Conservation (phyloP, 2,888 invertebrate genomes). For the Alsophila aescularia region DNA sequence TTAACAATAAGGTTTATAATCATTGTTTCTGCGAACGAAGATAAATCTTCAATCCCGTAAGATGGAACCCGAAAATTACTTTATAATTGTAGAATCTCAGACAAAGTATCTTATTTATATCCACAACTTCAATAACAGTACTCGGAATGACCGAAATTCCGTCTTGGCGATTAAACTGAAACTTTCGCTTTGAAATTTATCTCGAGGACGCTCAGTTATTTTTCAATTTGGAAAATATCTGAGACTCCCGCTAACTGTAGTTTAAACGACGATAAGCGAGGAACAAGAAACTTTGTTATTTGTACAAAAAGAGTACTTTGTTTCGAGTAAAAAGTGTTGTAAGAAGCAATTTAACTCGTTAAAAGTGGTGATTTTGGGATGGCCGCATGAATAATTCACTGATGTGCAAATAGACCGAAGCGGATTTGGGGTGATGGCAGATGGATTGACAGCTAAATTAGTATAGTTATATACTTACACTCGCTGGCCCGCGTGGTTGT, state of each 20-base stretch:
- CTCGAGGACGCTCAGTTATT: constrained; percentile 74
- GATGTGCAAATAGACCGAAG: too few relatives aligned
- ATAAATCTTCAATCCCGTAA: constrained; percentile 15
- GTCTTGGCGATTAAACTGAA: constrained; percentile 61
- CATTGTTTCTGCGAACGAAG: not conserved
- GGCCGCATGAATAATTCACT: constrained; percentile 13
- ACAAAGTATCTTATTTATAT: constrained; percentile 52
- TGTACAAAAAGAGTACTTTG: constrained; percentile 47
- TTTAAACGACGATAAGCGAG: constrained; percentile 63
- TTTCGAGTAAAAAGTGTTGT: constrained; percentile 33
- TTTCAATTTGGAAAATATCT: constrained; percentile 75
- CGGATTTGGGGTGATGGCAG: too few relatives aligned
- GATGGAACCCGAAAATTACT: constrained; percentile 23
- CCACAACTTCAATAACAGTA: constrained; percentile 56
- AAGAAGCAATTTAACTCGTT: constrained; percentile 41
- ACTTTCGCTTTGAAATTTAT: constrained; percentile 70
- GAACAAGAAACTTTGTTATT: constrained; percentile 58
- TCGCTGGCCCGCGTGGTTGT: too few relatives aligned
- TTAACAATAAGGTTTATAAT: not conserved
- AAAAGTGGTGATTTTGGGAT: constrained; percentile 28
- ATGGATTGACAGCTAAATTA: too few relatives aligned
- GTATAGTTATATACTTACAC: too few relatives aligned
- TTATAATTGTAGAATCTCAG: constrained; percentile 21
- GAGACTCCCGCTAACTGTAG: constrained; percentile 59
- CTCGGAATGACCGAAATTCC: constrained; percentile 63